Evolutionary conservation across 2,113 vertebrate species (phyloP).

Genomic region (Odocoileus virginianus): DNA sequence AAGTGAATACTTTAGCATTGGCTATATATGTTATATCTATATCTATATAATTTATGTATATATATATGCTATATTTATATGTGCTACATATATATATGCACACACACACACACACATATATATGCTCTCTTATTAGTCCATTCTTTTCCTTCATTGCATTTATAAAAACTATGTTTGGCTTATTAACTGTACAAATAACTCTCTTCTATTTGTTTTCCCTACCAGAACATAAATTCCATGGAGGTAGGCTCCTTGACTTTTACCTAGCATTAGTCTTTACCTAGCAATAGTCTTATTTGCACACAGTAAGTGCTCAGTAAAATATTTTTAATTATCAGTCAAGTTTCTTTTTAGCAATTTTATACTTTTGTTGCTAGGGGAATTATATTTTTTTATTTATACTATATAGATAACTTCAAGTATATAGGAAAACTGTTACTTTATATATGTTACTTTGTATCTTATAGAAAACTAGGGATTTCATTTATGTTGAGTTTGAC

Average conservation of each 20-base stretch:
- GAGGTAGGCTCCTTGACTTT: neutral
- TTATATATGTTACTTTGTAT: neutral
- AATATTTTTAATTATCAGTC: neutral
- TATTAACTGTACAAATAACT: neutral
- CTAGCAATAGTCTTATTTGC: neutral
- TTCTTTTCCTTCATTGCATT: neutral
- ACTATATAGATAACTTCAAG: neutral
- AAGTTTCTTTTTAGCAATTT: constrained; percentile 6
- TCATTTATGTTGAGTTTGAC: neutral
- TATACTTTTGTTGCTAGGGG: neutral
- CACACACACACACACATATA: neutral
- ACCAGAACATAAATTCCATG: neutral
- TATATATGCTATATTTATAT: no score
- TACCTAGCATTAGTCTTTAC: neutral
- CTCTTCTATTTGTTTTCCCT: neutral
- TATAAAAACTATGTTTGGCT: neutral
- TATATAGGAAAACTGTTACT: neutral
- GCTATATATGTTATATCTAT: neutral
- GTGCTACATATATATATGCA: no score
- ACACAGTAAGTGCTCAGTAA: neutral
- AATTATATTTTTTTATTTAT: neutral
- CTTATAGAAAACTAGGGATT: neutral
- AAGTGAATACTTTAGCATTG: neutral
- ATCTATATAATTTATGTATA: neutral
- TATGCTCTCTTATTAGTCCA: neutral